These are phyloP conservation scores for Brachyhypopomus gauderio DNA, from an alignment of 2,113 vertebrate genomes.

Conservation along the genomic window DNA sequence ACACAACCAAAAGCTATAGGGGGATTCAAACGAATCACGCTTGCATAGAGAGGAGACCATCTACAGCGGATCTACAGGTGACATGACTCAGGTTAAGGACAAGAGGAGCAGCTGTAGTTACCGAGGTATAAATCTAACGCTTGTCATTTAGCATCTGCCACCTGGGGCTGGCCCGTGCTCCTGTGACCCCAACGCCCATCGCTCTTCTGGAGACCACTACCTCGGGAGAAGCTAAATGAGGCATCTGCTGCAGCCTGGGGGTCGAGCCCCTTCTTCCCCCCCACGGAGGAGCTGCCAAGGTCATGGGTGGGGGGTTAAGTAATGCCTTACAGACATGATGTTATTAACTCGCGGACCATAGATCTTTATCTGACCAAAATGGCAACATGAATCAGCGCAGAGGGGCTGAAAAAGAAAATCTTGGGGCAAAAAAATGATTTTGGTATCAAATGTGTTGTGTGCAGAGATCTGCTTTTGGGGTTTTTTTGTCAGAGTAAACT, in stretches of 20 bases:
- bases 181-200: slow-evolving; percentile 59
- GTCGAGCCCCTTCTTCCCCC: slow-evolving; percentile 51
- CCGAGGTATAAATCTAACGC: slow-evolving; percentile 51
- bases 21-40: background rate
- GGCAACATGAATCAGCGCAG: background rate
- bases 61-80: slow-evolving; percentile 16
- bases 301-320: slow-evolving; percentile 17
- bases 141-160: slow-evolving; percentile 52
- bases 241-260: slow-evolving; percentile 57
- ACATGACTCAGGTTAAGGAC: background rate
- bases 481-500: background rate
- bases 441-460: background rate
- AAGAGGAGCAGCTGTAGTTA: slow-evolving; percentile 55
- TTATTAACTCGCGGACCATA: background rate
- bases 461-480: too few relatives aligned
- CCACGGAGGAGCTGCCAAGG: slow-evolving; percentile 28
- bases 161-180: slow-evolving; percentile 56
- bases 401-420: background rate
- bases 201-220: slow-evolving; percentile 50
- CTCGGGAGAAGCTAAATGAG: slow-evolving; percentile 60
- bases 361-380: slow-evolving; percentile 20
- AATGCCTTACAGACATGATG: slow-evolving; percentile 18
- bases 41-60: background rate
- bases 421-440: background rate
- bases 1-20: background rate